Conservation (phyloP, 2,113 vertebrate species). For the Anarrhichthys ocellatus region DNA sequence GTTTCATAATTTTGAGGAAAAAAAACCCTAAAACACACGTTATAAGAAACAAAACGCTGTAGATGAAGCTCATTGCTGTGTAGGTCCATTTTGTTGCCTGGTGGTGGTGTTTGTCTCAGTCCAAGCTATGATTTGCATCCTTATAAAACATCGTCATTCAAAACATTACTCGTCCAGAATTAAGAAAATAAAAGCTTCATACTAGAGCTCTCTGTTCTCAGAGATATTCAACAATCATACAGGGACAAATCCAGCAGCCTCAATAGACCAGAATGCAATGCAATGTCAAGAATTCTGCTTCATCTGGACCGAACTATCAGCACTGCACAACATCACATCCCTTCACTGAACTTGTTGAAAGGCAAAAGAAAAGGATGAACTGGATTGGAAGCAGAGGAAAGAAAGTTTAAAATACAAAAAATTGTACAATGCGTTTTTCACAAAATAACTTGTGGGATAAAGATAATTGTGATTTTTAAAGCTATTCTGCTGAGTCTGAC, state of each 20-base stretch:
- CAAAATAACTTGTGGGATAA: neutral
- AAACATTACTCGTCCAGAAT: neutral
- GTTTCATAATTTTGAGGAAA: neutral
- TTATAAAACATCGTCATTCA: neutral
- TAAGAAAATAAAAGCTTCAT: slow-evolving; percentile 4
- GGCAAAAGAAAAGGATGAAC: slow-evolving; percentile 1
- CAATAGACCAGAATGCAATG: slow-evolving; percentile 14
- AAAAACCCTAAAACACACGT: neutral
- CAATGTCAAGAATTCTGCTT: slow-evolving; percentile 14
- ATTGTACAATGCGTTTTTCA: neutral
- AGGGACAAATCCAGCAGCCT: slow-evolving; percentile 25
- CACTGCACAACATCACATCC: slow-evolving; percentile 10
- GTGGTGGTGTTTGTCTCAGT: neutral
- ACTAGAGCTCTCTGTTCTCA: neutral
- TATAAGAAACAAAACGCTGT: neutral
- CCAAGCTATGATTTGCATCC: neutral
- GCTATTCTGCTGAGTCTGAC: neutral
- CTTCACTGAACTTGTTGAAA: neutral
- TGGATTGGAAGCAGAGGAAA: slow-evolving; percentile 13
- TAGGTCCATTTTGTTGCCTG: slow-evolving; percentile 1
- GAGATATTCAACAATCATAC: slow-evolving; percentile 21
- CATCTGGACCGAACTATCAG: slow-evolving; percentile 24
- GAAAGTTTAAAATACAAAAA: neutral
- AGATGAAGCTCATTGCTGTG: neutral
- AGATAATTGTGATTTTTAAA: neutral